Evolutionary conservation across 2,888 invertebrate genomes (phyloP).

Genomic region (Dolichopus griseipennis): DNA sequence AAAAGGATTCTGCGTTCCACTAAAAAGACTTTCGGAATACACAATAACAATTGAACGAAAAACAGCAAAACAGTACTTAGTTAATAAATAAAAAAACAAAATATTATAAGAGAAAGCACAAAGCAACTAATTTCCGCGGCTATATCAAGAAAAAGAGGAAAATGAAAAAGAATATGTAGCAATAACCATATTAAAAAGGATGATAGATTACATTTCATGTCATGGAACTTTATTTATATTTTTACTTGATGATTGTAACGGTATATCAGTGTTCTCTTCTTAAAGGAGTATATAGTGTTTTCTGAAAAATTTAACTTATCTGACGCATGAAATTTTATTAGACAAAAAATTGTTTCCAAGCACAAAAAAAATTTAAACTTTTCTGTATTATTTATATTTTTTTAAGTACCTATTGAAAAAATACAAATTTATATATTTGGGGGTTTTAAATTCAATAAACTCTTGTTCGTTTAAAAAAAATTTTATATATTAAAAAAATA

Average conservation of each 20-base stretch:
- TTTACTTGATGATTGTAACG: not conserved
- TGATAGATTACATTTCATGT: not conserved
- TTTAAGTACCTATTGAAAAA: not conserved
- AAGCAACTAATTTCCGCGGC: not conserved
- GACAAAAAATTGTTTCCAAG: not conserved
- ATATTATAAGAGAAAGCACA: too few relatives aligned
- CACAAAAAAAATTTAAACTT: not conserved
- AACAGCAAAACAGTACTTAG: not conserved
- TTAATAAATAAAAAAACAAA: not conserved
- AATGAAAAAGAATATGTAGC: not conserved
- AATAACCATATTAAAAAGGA: not conserved
- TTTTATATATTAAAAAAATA: not conserved
- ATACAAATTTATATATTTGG: not conserved
- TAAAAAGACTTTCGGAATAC: not conserved
- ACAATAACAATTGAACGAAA: not conserved
- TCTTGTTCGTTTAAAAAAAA: not conserved
- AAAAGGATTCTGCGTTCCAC: conserved; percentile 1
- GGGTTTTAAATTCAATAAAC: too few relatives aligned
- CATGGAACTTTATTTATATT: too few relatives aligned
- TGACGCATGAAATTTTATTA: not conserved
- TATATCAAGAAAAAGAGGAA: not conserved
- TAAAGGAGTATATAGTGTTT: not conserved
- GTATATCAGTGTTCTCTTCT: not conserved
- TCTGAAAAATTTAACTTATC: not conserved
- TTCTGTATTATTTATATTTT: not conserved